Evolutionary conservation across 1,140 invertebrate species (phyloP).

Genomic region (Babylonia areolata): DNA sequence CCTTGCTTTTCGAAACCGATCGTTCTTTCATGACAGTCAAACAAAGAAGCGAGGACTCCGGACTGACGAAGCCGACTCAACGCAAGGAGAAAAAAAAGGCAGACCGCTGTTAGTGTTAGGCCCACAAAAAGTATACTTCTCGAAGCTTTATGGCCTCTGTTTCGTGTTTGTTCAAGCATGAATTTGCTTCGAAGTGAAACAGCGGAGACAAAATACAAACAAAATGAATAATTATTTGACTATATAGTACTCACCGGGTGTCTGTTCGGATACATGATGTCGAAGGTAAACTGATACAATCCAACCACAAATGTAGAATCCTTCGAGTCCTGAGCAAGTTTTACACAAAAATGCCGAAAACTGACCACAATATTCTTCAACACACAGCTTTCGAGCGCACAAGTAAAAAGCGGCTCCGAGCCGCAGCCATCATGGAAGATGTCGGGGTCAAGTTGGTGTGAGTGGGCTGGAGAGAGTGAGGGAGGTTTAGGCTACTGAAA

Average conservation of each 20-base stretch:
- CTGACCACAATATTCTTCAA: constrained; percentile 9
- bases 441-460: constrained; percentile 45
- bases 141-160: too few species aligned
- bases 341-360: background rate
- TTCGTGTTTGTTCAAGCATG: too few species aligned
- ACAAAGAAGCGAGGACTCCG: too few species aligned
- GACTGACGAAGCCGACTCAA: too few species aligned
- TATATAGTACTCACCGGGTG: constrained; percentile 76
- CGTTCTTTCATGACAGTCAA: too few species aligned
- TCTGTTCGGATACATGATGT: constrained; percentile 74
- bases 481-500: constrained; percentile 35
- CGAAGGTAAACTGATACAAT: background rate
- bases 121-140: too few species aligned
- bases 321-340: constrained; percentile 25
- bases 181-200: too few species aligned
- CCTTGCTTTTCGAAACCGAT: too few species aligned
- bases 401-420: constrained; percentile 42
- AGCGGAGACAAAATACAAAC: too few species aligned
- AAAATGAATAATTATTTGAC: too few species aligned
- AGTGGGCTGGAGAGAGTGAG: constrained; percentile 33
- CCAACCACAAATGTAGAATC: constrained; percentile 21
- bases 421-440: constrained; percentile 38
- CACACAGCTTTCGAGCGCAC: background rate
- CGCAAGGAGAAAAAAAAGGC: too few species aligned
- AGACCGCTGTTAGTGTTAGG: too few species aligned